Evolutionary conservation across 2,888 invertebrate genomes (phyloP).

Genomic region (Limnephilus lunatus): DNA sequence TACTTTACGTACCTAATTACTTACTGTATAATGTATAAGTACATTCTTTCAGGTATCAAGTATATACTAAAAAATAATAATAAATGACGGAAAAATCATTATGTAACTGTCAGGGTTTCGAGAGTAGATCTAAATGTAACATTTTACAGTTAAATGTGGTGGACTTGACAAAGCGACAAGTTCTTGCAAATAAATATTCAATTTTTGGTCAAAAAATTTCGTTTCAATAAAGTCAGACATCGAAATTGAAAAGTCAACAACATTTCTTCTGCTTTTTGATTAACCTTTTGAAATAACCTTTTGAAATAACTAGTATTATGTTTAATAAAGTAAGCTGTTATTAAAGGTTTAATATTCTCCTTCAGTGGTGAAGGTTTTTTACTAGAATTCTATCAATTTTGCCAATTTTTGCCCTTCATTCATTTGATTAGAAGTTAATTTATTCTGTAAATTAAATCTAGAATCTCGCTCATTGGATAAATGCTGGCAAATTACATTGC

Average conservation of each 20-base stretch:
- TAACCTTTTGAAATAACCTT: background rate
- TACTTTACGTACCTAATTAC: too few relatives aligned
- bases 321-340: background rate
- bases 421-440: background rate
- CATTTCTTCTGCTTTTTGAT: background rate
- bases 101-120: background rate
- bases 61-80: too few relatives aligned
- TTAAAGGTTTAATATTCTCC: background rate
- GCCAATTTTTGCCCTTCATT: background rate
- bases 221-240: background rate
- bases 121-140: background rate
- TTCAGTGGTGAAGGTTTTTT: background rate
- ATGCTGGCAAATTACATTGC: background rate
- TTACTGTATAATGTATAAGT: too few relatives aligned
- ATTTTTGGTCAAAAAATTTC: too few relatives aligned
- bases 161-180: too few relatives aligned
- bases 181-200: too few relatives aligned
- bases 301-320: background rate
- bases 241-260: background rate
- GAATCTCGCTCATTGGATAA: background rate
- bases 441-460: background rate
- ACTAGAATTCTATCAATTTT: background rate
- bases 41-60: too few relatives aligned
- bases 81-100: background rate
- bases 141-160: background rate